These are phyloP conservation scores for Hemitrygon akajei DNA, from an alignment of 2,797 vertebrate genomes.

Conservation along the genomic window DNA sequence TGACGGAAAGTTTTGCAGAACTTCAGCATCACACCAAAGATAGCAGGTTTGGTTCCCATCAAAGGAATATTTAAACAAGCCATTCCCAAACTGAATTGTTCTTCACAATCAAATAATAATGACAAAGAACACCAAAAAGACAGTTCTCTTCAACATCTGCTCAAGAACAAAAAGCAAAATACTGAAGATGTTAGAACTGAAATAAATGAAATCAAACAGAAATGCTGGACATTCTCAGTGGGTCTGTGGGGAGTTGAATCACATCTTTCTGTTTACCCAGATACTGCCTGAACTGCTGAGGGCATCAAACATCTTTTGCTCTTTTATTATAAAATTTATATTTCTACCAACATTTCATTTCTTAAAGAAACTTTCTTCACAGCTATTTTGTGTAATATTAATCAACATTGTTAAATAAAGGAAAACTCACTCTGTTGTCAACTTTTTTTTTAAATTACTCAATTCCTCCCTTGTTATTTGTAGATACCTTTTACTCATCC, in stretches of 20 bases:
- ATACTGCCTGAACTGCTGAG: neutral
- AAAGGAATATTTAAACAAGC: neutral
- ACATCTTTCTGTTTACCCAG: too few species aligned
- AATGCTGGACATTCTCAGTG: neutral
- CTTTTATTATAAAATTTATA: neutral
- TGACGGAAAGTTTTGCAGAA: neutral
- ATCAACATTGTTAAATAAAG: neutral
- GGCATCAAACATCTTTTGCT: neutral
- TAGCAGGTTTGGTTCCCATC: neutral
- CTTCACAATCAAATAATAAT: neutral
- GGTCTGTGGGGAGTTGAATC: neutral
- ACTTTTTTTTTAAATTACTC: neutral
- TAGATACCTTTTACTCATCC: neutral
- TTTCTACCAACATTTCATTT: neutral
- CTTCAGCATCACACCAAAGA: neutral
- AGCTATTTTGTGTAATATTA: neutral
- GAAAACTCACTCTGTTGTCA: neutral
- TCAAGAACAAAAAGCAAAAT: neutral
- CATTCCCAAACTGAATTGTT: neutral
- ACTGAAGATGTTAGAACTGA: neutral
- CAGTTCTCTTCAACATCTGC: neutral
- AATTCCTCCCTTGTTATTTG: too few species aligned
- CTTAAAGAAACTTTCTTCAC: neutral
- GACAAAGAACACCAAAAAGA: neutral
- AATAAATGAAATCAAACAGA: neutral